Evolutionary conservation across 2,113 vertebrate species (phyloP), one percentile per base, ranked within the genome.

Genomic region (Struthio camelus): DNA sequence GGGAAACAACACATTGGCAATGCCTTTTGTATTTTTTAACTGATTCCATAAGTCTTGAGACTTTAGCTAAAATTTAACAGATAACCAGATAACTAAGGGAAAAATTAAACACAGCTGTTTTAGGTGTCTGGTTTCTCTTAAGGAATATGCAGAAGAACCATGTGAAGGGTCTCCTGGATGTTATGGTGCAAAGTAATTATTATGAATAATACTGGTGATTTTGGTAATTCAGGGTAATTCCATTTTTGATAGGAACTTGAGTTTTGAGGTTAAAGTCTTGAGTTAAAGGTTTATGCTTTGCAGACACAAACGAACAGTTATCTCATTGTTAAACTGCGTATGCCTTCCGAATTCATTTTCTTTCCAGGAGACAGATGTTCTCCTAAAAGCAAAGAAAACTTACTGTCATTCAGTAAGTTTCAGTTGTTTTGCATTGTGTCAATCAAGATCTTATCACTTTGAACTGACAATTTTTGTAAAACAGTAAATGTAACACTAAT

Each of bases 61-160:
- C 13, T 92, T 16, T 95, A 56, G 83, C 46, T 80, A 58, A 32
- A 71, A 38, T 81, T 81, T 78, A 44, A 56, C n/a, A 92, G 64
- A 64, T 84, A 85, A 50, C 44, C 24, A 66, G 42, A 61, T 87
- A 95, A 87, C 76, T 54, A 62, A 30, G 6, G 11, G 23, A 38
- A 81, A 92, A 90, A 95, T 84, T 36, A 87, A 93, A 90, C 53
- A 89, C 69, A 92, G 42, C 51, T 95, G 80, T 0, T 84, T 82
- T 58, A 90, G 38, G 23, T 89, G 44, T 79, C 85, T 93, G 81
- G 27, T 94, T 93, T 95, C 30, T 87, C 27, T 83, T 77, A 76
- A 77, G 69, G 53, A 58, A 75, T 80, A 18, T 24, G 46, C 32
- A 46, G 34, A 84, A 71, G 46, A 82, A 72, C 32, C 14, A 53